A percentile compares a stretch with the other conserved stretches of the same genome.
These are phyloP conservation scores for Columba livia DNA, from an alignment of 2,113 vertebrate genomes.

Conservation along the genomic window DNA sequence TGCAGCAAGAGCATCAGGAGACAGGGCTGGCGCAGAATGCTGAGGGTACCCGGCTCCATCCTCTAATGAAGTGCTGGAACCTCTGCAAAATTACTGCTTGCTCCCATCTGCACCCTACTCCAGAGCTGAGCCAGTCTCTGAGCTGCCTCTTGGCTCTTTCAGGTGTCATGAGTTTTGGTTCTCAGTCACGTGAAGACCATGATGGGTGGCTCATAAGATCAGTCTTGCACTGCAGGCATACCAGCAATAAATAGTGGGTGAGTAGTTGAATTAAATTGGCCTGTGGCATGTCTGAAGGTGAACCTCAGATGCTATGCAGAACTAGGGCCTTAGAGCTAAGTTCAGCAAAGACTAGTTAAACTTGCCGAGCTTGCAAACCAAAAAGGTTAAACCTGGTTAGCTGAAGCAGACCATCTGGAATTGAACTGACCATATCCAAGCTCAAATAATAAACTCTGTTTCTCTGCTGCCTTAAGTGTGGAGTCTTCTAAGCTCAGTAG, in stretches of 20 bases:
- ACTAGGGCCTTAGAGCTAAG: neutral
- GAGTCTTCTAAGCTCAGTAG: neutral
- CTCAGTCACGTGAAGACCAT: rapidly evolving
- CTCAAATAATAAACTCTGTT: neutral
- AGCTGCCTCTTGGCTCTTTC: neutral
- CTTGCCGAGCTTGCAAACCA: neutral
- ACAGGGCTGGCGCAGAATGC: neutral
- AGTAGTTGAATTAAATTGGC: neutral
- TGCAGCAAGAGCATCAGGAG: neutral
- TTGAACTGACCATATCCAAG: neutral
- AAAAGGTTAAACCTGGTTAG: neutral
- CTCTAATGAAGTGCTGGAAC: neutral
- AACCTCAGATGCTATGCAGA: neutral
- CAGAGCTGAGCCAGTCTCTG: neutral
- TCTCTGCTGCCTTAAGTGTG: neutral
- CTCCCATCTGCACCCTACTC: neutral
- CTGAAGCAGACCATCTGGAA: neutral
- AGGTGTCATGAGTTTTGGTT: neutral
- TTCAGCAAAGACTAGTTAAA: neutral
- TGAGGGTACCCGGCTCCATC: neutral
- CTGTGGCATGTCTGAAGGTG: neutral
- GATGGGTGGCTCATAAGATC: neutral
- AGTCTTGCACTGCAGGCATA: neutral
- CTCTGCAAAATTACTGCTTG: neutral
- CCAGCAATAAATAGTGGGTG: neutral